These are phyloP conservation scores for Aurelia sp. DNA, from an alignment of 30 jellyfish, hydroid and myxozoan genomes.

Conservation along the genomic window DNA sequence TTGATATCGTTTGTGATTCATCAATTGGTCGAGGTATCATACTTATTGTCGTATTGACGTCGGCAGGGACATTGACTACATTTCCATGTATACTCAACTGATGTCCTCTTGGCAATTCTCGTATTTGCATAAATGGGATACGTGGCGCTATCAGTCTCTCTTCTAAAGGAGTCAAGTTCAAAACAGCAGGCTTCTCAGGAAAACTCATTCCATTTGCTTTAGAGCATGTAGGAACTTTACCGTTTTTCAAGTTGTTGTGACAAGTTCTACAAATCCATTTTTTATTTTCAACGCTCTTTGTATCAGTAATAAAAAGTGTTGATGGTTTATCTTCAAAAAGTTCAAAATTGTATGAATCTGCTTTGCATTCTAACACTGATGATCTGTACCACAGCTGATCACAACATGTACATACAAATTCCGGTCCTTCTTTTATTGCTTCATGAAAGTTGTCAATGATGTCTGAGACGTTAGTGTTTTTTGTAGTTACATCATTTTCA, in stretches of 20 bases:
- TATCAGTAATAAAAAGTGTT: not conserved
- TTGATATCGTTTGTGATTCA: conserved; percentile 48
- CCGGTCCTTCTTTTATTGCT: conserved; percentile 4
- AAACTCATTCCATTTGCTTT: conserved; percentile 16
- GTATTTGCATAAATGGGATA: conserved; percentile 53
- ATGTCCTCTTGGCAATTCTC: conserved; percentile 49
- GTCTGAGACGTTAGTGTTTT: too few relatives aligned
- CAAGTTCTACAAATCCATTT: not conserved
- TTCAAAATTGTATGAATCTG: not conserved
- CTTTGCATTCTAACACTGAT: not conserved
- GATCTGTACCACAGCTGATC: conserved; percentile 39
- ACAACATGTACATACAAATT: conserved; percentile 40
- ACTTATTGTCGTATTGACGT: conserved; percentile 17
- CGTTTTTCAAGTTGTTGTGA: too few relatives aligned
- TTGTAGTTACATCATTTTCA: too few relatives aligned
- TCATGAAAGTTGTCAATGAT: not conserved
- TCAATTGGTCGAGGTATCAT: conserved; percentile 8
- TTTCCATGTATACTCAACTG: conserved; percentile 59
- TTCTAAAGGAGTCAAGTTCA: conserved; percentile 27
- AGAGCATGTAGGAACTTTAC: conserved; percentile 1
- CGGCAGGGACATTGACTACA: conserved; percentile 69
- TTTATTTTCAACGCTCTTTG: conserved; percentile 2
- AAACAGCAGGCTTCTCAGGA: conserved; percentile 21
- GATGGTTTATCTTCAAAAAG: not conserved
- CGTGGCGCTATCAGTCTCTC: conserved; percentile 50